These are phyloP conservation scores for Caenorhabditis sinica DNA, from an alignment of 2,888 invertebrate genomes.

Conservation along the genomic window DNA sequence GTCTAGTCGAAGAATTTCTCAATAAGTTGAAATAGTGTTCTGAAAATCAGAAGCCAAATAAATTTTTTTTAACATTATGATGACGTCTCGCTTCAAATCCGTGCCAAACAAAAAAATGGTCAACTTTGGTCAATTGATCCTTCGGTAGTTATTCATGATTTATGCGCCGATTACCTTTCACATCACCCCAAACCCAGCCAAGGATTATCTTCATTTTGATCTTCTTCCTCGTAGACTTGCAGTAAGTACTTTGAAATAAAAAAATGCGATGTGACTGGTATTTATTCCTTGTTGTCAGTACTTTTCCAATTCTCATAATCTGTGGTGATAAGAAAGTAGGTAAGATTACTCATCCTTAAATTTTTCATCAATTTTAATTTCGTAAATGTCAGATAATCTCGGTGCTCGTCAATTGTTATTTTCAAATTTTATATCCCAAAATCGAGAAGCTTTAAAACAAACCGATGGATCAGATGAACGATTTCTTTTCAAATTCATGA, in stretches of 20 bases:
- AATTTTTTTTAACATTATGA: neutral
- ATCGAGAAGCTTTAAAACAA: conserved; percentile 24
- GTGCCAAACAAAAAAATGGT: neutral
- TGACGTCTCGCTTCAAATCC: too few species aligned
- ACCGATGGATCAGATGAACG: conserved; percentile 35
- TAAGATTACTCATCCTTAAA: neutral
- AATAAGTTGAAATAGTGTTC: too few species aligned
- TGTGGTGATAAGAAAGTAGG: neutral
- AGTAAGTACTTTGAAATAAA: neutral
- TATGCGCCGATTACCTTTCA: conserved; percentile 3
- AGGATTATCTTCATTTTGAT: neutral
- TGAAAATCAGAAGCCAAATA: too few species aligned
- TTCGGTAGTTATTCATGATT: conserved; percentile 5
- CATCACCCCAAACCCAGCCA: neutral
- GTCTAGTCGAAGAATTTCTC: too few species aligned
- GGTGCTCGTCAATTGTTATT: conserved; percentile 14
- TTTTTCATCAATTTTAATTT: neutral
- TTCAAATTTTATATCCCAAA: conserved; percentile 20
- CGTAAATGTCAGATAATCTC: conserved; percentile 11
- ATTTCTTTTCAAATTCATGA: conserved; percentile 39
- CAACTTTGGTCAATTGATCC: conserved; percentile 44
- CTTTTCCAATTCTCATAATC: neutral
- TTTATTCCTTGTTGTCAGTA: neutral
- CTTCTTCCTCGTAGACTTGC: neutral
- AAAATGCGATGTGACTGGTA: neutral